Evolutionary conservation across 2,888 invertebrate species (phyloP).

Genomic region (Trissolcus brochymenae): DNA sequence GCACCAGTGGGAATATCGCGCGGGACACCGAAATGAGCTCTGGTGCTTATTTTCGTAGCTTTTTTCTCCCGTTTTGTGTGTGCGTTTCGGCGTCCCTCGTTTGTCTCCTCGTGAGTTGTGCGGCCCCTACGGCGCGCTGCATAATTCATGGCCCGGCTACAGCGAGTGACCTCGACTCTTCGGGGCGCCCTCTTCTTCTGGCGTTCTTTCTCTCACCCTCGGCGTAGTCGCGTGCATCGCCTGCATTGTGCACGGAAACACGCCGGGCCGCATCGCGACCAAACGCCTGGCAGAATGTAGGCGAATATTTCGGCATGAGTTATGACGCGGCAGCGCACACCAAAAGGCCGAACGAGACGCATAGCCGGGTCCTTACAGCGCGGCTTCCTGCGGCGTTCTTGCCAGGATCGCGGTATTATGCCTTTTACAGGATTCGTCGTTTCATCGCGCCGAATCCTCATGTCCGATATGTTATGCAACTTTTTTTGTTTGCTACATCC

Average conservation of each 20-base stretch:
- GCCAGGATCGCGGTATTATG: constrained; percentile 41
- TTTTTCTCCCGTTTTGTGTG: constrained; percentile 44
- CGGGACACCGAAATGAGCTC: constrained; percentile 18
- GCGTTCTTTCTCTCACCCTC: constrained; percentile 44
- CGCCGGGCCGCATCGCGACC: constrained; percentile 20
- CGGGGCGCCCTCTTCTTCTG: constrained; percentile 41
- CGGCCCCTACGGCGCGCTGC: constrained; percentile 73
- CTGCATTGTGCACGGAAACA: constrained; percentile 51
- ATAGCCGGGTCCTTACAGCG: constrained; percentile 56
- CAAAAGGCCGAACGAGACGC: constrained; percentile 48
- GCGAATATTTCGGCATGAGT: constrained; percentile 73
- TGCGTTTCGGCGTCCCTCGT: constrained; percentile 29
- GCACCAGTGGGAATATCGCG: constrained; percentile 4
- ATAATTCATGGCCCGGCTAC: constrained; percentile 74
- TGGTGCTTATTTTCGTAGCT: constrained; percentile 37
- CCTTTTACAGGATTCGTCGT: constrained; percentile 28
- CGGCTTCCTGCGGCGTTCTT: constrained; percentile 52
- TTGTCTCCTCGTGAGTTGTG: constrained; percentile 59
- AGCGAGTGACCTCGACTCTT: constrained; percentile 57
- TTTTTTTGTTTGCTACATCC: constrained; percentile 1
- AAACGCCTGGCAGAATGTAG: constrained; percentile 66
- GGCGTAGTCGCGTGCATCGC: constrained; percentile 60
- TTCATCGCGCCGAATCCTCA: constrained; percentile 19
- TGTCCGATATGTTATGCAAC: constrained; percentile 9
- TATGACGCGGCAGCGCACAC: constrained; percentile 61